A percentile compares a stretch with the other conserved stretches of the same genome.
Evolutionary conservation across 2,113 vertebrate genomes (phyloP).

Genomic region (Lichenostomus cassidix): DNA sequence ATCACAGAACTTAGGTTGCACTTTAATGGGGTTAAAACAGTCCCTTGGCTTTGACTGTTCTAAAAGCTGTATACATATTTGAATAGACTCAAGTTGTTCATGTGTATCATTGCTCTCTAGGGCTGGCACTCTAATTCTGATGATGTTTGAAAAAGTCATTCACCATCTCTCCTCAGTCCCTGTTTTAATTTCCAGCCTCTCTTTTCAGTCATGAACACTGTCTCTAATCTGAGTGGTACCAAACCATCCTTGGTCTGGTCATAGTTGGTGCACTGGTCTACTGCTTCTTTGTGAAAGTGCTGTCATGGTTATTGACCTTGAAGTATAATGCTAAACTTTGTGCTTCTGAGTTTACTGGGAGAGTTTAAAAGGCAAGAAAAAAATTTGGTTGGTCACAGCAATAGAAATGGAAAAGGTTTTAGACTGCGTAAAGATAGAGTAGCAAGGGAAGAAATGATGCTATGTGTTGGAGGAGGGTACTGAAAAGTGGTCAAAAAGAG

Average conservation of each 20-base stretch:
- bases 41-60: neutral
- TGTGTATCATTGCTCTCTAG: neutral
- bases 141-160: neutral
- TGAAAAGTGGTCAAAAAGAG: neutral
- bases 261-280: neutral
- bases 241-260: neutral
- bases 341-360: neutral
- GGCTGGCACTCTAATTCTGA: neutral
- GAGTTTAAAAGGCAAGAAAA: neutral
- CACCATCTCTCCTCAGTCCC: neutral
- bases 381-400: neutral
- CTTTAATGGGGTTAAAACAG: neutral
- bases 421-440: neutral
- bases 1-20: neutral
- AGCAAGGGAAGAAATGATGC: neutral
- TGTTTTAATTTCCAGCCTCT: neutral
- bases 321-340: neutral
- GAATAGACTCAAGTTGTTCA: rapidly evolving
- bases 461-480: neutral
- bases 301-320: neutral
- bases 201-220: neutral
- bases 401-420: neutral
- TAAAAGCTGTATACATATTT: neutral
- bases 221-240: neutral
- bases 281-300: neutral